Percentiles rank a stretch among this genome's conserved stretches.
These are phyloP conservation scores for Neolamprologus tretocephalus DNA, from an alignment of 2,113 vertebrate species.

Conservation along the genomic window DNA sequence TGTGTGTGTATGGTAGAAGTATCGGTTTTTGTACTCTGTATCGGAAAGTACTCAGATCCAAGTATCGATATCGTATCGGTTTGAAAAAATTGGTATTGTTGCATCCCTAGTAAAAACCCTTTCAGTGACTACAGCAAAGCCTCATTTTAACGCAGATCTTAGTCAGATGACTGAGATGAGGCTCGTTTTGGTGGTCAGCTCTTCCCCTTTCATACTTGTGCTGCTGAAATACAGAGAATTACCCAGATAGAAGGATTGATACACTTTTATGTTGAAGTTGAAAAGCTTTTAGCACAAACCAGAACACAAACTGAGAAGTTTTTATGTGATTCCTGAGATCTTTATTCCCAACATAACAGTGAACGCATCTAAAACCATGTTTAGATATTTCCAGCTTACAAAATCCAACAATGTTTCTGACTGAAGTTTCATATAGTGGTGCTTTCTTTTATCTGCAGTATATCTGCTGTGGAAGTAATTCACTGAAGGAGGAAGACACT, in stretches of 20 bases:
- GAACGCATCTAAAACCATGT: neutral
- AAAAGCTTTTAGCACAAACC: neutral
- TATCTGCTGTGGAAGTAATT: neutral
- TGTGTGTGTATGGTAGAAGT: no score
- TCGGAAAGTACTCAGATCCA: no score
- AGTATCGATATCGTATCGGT: no score
- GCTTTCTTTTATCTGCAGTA: accelerated
- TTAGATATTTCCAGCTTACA: neutral
- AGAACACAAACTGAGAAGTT: neutral
- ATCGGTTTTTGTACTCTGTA: no score
- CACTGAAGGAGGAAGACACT: neutral
- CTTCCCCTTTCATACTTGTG: neutral
- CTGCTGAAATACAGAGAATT: neutral
- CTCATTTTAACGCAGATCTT: neutral
- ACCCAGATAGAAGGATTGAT: neutral
- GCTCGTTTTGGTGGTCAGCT: accelerated
- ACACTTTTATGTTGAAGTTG: accelerated
- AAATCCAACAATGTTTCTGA: neutral
- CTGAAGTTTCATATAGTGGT: neutral
- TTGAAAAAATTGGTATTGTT: accelerated
- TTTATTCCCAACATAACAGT: neutral
- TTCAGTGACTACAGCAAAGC: neutral
- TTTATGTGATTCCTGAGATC: neutral
- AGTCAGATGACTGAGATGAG: neutral
- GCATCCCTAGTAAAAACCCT: neutral